Conservation (phyloP, 1,140 invertebrate genomes). For the Leguminivora glycinivorella region DNA sequence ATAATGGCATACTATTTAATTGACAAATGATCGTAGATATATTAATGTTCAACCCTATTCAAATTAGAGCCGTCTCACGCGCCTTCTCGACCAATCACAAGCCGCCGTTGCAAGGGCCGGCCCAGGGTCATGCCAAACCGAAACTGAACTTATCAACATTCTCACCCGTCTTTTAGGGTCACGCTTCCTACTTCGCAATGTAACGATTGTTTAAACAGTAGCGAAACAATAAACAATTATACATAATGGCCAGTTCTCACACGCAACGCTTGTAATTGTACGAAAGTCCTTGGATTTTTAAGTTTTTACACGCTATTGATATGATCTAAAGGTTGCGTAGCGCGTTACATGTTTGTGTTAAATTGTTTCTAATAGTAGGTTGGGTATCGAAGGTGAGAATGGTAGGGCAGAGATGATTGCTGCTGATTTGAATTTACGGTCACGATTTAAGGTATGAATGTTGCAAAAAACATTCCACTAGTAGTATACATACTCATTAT, state of each 20-base stretch:
- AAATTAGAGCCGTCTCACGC: neutral
- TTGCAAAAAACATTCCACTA: neutral
- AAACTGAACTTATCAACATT: slow-evolving; percentile 9
- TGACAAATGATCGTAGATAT: neutral
- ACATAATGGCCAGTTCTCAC: slow-evolving; percentile 20
- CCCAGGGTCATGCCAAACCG: slow-evolving; percentile 4
- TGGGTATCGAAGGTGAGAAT: slow-evolving; percentile 7
- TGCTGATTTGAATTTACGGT: neutral
- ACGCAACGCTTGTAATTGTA: slow-evolving; percentile 25
- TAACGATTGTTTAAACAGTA: slow-evolving; percentile 23
- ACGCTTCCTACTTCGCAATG: slow-evolving; percentile 24
- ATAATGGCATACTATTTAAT: neutral
- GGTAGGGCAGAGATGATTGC: neutral
- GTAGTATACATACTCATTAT: neutral
- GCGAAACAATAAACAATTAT: slow-evolving; percentile 28
- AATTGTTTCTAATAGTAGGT: slow-evolving; percentile 8
- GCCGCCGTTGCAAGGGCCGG: slow-evolving; percentile 1
- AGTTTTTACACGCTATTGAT: slow-evolving; percentile 28
- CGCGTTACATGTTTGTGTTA: slow-evolving; percentile 18
- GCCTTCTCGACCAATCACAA: slow-evolving; percentile 5
- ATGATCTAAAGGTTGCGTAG: slow-evolving; percentile 22
- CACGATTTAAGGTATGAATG: neutral
- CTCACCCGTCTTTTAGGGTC: slow-evolving; percentile 15
- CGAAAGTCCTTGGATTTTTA: slow-evolving; percentile 27
- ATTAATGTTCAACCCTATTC: neutral